phyloP scores from a whole-genome alignment of 2,888 invertebrate species.

The Xylota sylvarum region DNA sequence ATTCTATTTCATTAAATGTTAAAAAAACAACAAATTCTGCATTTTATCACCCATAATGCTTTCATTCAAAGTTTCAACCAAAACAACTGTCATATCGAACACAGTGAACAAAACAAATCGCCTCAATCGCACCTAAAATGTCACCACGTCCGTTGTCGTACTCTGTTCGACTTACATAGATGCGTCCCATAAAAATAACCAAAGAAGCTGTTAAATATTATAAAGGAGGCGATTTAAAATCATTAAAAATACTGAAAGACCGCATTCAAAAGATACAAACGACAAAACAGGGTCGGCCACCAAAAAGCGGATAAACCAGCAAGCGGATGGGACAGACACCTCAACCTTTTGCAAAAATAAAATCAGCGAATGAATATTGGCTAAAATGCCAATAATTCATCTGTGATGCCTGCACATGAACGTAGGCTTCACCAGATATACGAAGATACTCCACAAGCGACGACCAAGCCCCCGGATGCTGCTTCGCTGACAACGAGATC shows the following conservation, averaged over 20 bases:
- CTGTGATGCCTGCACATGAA: conserved; percentile 85
- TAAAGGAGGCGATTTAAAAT: conserved; percentile 84
- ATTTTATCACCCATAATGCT: conserved; percentile 18
- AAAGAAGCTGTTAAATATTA: conserved; percentile 76
- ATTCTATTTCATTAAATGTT: too few relatives aligned
- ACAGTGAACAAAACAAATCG: conserved; percentile 53
- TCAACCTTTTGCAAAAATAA: conserved; percentile 37
- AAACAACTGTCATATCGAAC: conserved; percentile 64
- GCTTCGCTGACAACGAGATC: conserved; percentile 62
- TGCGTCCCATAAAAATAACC: conserved; percentile 51
- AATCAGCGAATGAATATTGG: conserved; percentile 81
- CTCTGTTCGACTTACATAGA: conserved; percentile 34
- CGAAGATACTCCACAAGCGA: conserved; percentile 66
- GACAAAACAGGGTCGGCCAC: conserved; percentile 80
- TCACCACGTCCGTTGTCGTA: conserved; percentile 27
- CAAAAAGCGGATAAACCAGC: conserved; percentile 73
- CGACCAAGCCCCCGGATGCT: conserved; percentile 66
- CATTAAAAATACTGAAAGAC: conserved; percentile 83
- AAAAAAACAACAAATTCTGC: conserved; percentile 1
- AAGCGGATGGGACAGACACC: conserved; percentile 64
- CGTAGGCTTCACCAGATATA: conserved; percentile 80
- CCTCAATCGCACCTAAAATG: conserved; percentile 54
- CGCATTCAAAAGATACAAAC: conserved; percentile 74
- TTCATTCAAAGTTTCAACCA: background rate
- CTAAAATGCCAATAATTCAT: conserved; percentile 85